A percentile compares a stretch with the other conserved stretches of the same genome.
Conservation (phyloP, 2,888 invertebrate species). For the Urechis unicinctus region DNA sequence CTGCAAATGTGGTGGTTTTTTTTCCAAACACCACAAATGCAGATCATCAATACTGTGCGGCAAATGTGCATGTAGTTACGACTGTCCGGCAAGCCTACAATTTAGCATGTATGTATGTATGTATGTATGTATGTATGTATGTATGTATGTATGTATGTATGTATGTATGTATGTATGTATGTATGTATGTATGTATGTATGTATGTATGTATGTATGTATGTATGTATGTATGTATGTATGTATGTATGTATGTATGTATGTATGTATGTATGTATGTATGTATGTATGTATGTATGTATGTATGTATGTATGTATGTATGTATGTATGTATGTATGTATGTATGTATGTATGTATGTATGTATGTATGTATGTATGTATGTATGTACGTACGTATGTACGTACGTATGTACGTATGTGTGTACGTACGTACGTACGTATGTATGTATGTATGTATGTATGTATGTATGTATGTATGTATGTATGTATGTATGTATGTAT, state of each 20-base stretch:
- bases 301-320: slow-evolving; percentile 6
- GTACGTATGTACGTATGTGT: slow-evolving; percentile 1
- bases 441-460: slow-evolving; percentile 8
- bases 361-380: slow-evolving; percentile 2
- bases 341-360: slow-evolving; percentile 1
- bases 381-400: neutral
- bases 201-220: slow-evolving; percentile 5
- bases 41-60: too few species aligned
- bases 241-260: too few species aligned
- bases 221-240: neutral
- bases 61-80: too few species aligned
- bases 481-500: neutral
- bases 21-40: too few species aligned
- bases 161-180: slow-evolving; percentile 5
- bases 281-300: too few species aligned
- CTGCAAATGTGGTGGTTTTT: too few species aligned
- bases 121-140: neutral
- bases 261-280: too few species aligned
- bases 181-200: slow-evolving; percentile 4
- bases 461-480: slow-evolving; percentile 7
- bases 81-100: too few species aligned
- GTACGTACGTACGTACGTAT: slow-evolving; percentile 7
- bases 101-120: too few species aligned
- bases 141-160: slow-evolving; percentile 5
- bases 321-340: slow-evolving; percentile 1